phyloP scores from a whole-genome alignment of 2,113 vertebrate genomes.

The Phaethornis superciliosus region DNA sequence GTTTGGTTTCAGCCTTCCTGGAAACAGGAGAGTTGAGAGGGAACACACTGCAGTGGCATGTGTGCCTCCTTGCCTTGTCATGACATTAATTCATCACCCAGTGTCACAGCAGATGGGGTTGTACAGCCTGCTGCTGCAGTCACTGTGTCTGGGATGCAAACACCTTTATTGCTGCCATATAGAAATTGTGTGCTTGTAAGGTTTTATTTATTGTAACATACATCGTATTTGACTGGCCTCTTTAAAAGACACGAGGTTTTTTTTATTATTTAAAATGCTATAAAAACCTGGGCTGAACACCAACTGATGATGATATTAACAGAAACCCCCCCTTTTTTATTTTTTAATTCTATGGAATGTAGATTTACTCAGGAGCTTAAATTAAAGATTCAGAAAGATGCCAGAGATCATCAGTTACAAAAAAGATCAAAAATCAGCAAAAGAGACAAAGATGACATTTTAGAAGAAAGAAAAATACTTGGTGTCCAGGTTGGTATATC shows the following conservation, averaged over 20 bases:
- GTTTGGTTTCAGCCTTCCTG: not conserved
- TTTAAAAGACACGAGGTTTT: not conserved
- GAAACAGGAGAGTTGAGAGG: not conserved
- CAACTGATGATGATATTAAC: not conserved
- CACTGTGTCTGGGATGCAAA: too few relatives aligned
- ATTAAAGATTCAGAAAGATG: conserved; percentile 83
- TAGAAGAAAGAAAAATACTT: conserved; percentile 74
- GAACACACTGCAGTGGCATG: rapidly evolving
- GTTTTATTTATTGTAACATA: not conserved
- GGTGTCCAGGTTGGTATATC: conserved; percentile 69
- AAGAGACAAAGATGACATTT: conserved; percentile 73
- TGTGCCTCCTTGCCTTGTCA: not conserved
- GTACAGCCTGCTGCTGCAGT: not conserved
- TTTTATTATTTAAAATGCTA: not conserved
- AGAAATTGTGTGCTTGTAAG: not conserved
- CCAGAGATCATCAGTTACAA: conserved; percentile 75
- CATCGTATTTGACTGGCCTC: not conserved
- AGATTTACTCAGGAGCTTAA: conserved; percentile 86
- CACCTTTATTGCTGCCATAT: not conserved
- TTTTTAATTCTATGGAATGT: not conserved
- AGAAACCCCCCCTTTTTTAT: not conserved
- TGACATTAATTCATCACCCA: not conserved
- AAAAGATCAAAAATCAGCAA: conserved; percentile 78
- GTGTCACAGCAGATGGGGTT: not conserved
- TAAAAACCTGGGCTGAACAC: not conserved